Evolutionary conservation across 2,113 vertebrate species (phyloP).

Genomic region (Anthoscopus minutus): DNA sequence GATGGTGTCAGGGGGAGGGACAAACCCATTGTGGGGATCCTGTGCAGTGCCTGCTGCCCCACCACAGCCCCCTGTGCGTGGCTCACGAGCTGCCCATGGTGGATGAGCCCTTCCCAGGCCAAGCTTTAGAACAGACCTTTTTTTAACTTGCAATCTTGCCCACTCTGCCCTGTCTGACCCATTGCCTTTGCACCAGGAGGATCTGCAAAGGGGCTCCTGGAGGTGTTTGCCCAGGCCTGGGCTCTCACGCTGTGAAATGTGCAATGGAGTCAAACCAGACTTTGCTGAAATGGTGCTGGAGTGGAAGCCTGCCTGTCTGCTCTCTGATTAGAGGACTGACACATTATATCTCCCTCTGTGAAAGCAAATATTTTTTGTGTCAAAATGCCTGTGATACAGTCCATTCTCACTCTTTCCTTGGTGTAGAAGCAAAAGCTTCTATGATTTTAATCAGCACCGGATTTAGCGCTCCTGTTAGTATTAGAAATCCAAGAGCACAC

Average conservation of each 20-base stretch:
- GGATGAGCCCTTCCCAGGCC: not conserved
- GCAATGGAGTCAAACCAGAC: not conserved
- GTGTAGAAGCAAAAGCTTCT: not conserved
- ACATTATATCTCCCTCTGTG: not conserved
- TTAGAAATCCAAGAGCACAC: conserved; percentile 52
- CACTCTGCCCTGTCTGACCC: accelerated
- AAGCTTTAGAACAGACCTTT: not conserved
- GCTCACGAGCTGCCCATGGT: accelerated
- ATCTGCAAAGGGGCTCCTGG: not conserved
- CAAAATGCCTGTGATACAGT: conserved; percentile 6
- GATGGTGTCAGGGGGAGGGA: not conserved
- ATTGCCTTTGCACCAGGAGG: not conserved
- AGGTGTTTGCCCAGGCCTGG: not conserved
- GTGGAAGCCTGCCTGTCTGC: not conserved
- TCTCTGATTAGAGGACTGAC: not conserved
- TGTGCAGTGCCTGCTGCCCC: not conserved
- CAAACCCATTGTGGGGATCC: accelerated
- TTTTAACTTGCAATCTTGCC: not conserved
- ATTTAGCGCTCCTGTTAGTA: not conserved
- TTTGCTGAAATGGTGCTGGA: not conserved
- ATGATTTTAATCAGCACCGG: conserved; percentile 24
- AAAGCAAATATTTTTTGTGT: conserved; percentile 49
- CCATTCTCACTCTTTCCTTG: not conserved
- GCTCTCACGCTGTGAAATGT: accelerated
- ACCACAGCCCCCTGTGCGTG: accelerated